These are phyloP conservation scores for Calosoma granatense DNA, from an alignment of 1,140 invertebrate genomes.

Conservation along the genomic window DNA sequence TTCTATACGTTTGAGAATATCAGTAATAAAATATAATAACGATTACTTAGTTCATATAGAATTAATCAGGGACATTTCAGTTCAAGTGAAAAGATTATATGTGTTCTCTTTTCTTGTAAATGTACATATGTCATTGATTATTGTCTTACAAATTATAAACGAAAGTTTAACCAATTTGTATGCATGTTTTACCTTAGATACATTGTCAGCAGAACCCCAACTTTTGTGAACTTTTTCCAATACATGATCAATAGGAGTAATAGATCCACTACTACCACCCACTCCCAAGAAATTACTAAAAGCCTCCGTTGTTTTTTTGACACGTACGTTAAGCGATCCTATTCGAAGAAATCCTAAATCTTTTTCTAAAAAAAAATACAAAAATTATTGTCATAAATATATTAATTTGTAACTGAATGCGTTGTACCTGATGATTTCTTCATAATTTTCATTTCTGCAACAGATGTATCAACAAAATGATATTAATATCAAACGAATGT, in stretches of 20 bases:
- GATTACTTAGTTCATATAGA: too few relatives aligned
- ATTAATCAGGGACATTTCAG: too few relatives aligned
- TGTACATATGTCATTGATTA: too few relatives aligned
- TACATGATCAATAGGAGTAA: slow-evolving; percentile 24
- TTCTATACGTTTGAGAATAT: slow-evolving; percentile 8
- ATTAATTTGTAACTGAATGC: not conserved
- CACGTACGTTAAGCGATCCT: slow-evolving; percentile 81
- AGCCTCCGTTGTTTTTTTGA: slow-evolving; percentile 82
- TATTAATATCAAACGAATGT: too few relatives aligned
- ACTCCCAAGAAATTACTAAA: slow-evolving; percentile 80
- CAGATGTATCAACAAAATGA: slow-evolving; percentile 13
- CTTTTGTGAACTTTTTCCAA: slow-evolving; percentile 60
- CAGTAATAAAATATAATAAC: slow-evolving; percentile 18
- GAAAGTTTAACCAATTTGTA: too few relatives aligned
- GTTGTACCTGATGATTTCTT: slow-evolving; percentile 56
- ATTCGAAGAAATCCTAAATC: slow-evolving; percentile 79
- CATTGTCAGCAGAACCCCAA: slow-evolving; percentile 81
- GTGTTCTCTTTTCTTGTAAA: too few relatives aligned
- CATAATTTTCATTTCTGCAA: slow-evolving; percentile 63
- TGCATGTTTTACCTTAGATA: slow-evolving; percentile 62
- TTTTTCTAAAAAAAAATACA: slow-evolving; percentile 49
- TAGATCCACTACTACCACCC: slow-evolving; percentile 41
- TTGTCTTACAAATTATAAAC: too few relatives aligned
- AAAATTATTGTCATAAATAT: slow-evolving; percentile 4
- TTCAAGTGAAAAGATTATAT: too few relatives aligned